Evolutionary conservation across 2,888 invertebrate genomes (phyloP), one percentile per base, ranked within the genome.

Genomic region (Agriotes lineatus): DNA sequence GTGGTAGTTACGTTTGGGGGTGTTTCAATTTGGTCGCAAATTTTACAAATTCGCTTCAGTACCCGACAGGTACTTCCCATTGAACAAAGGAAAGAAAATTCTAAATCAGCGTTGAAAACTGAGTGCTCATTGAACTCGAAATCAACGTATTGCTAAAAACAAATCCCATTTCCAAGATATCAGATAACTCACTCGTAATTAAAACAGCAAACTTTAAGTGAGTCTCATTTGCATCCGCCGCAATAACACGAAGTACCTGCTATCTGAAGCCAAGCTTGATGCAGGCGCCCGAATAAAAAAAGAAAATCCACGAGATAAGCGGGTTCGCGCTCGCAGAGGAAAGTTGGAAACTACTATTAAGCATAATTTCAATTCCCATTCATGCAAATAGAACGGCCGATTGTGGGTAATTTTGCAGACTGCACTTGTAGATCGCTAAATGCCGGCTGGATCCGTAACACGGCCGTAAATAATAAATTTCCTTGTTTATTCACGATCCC

Each of bases 381-480:
- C 54, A 52, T 66, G 54, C 54, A 66, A 66, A 66, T 66, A 35
- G 59, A 20, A 60, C 48, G 50, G 52, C 52, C 68, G 58, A 63
- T 69, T 65, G 60, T 45, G 65, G 54, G 33, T 68, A 68, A 65
- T 60, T 64, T 57, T 50, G 65, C 39, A 33, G 54, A 57, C 50
- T 52, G 64, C 60, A 60, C 25, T 61, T 45, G 54, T 37, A 65
- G 60, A 63, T 61, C 57, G 44, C 42, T 64, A 66, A 66, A 61
- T 35, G 52, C n/a, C 37, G 20, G 56, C 25, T 30, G 20, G 35
- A 54, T 65, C 39, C 18, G 57, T 30, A 50, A 19, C 25, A 45
- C 42, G 45, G 58, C 35, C 20, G 52, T 66, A 66, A 66, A 66
- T 66, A 66, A 60, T 66, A 66, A 66, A 66, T 66, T 59, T 42